Base-by-base conservation (phyloP, 1,140 invertebrate species). In the Drosophila auraria region DNA sequence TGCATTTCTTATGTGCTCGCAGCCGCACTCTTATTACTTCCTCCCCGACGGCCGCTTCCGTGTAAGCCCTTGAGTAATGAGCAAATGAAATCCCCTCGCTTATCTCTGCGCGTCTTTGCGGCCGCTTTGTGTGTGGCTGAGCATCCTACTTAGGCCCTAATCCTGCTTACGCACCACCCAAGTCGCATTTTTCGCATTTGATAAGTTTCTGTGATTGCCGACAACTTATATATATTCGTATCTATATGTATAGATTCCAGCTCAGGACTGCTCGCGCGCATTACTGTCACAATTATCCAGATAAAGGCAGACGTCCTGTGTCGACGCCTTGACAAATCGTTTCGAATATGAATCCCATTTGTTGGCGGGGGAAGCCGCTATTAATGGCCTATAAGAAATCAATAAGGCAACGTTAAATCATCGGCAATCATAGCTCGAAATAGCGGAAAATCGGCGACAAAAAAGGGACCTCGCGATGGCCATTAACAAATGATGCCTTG, bases 1-100 rank as follows among this genome's bases (percentile, higher is more conserved):
- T 87, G 84, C 84, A 87, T 87, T 89, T 87, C 84, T 87, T 87
- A 89, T 87, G 83, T 61, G 54, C 50, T 57, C 59, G 47, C 47
- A 59, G 53, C 60, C 50, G 51, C 50, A 54, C 45, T 38, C 47
- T 72, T 45, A 47, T 49, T 56, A 57, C 70, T 80, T 66, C 68
- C 49, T 66, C 51, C 27, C 15, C 53, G 40, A 25, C 40, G 56
- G 40, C 57, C 36, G 56, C 69, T 50, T 36, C 15, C 47, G 30
- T 68, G 71, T 89, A 87, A 87, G 84, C 84, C 69, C 69, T 84
- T 87, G 84, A 87, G 86, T 87, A 87, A 87, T 89, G 84, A 89
- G 84, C 84, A 90, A 89, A 81, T 89, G 78, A 87, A 87, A 87
- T 87, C 84, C 84, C 70, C 74, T 77, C 80, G 86, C 84, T 87